Conservation (phyloP, 2,797 vertebrate species). For the Esox lucius region DNA sequence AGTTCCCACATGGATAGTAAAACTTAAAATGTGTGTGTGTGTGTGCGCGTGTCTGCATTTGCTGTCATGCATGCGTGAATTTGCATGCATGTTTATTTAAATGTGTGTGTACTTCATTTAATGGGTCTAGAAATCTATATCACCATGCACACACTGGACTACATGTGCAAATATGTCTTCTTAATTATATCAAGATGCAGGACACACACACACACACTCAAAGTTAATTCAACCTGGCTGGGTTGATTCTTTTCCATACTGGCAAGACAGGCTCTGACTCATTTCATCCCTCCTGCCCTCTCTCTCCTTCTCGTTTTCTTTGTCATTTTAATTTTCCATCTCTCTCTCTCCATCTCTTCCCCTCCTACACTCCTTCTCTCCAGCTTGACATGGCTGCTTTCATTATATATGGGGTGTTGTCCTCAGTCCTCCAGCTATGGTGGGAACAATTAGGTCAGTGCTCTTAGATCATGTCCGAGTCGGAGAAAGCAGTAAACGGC, state of each 20-base stretch:
- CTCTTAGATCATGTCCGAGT: not conserved
- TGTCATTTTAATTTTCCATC: constrained; percentile 4
- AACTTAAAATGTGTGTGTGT: no score
- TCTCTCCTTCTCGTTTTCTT: constrained; percentile 31
- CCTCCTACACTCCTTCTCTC: not conserved
- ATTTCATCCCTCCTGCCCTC: constrained; percentile 46
- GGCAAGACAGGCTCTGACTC: constrained; percentile 66
- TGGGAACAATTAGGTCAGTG: not conserved
- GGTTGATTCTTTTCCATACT: constrained; percentile 64
- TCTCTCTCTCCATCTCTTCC: not conserved
- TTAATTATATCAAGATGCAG: constrained; percentile 76
- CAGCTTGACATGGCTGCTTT: not conserved
- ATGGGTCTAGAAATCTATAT: constrained; percentile 46
- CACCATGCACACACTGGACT: constrained; percentile 37
- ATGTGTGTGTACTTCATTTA: constrained; percentile 24
- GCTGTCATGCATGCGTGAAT: constrained; percentile 16
- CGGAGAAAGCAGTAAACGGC: not conserved
- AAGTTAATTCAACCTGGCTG: constrained; percentile 52
- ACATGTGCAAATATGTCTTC: constrained; percentile 45
- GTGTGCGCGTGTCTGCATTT: constrained; percentile 19
- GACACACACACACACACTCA: constrained; percentile 31
- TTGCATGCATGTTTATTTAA: constrained; percentile 12
- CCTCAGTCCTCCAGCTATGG: not conserved
- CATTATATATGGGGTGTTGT: constrained; percentile 4
- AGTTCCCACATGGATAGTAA: no score